A percentile compares a stretch with the other conserved stretches of the same genome.
Conservation (phyloP, 2,797 vertebrate species). For the Labeo calbasu region DNA sequence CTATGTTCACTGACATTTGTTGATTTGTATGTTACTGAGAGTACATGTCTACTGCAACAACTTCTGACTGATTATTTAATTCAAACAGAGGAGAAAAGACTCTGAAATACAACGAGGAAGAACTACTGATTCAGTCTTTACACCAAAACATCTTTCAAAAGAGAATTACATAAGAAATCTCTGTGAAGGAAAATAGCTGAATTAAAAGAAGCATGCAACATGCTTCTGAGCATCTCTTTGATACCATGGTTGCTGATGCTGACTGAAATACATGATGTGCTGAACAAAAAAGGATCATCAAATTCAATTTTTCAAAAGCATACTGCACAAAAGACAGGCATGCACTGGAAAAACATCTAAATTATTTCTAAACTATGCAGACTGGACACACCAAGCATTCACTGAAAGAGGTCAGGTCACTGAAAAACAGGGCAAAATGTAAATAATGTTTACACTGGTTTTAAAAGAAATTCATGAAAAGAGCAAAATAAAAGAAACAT, state of each 20-base stretch:
- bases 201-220: not conserved
- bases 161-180: not conserved
- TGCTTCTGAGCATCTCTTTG: not conserved
- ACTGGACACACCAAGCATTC: not conserved
- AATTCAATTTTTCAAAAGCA: not conserved
- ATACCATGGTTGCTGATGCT: not conserved
- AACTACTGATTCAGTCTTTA: conserved; percentile 9
- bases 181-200: not conserved
- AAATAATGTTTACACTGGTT: not conserved
- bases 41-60: not conserved
- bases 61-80: not conserved
- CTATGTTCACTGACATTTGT: not conserved
- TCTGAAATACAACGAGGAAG: not conserved
- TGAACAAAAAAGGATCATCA: not conserved
- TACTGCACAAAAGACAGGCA: not conserved
- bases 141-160: not conserved
- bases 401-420: not conserved
- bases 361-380: not conserved
- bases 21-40: not conserved
- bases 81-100: not conserved
- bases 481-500: not conserved
- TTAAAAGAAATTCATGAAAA: not conserved
- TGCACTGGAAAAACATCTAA: not conserved
- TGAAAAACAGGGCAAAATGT: not conserved
- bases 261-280: not conserved